A percentile compares a stretch with the other conserved stretches of the same genome.
Conservation (phyloP, 1,140 invertebrate genomes). For the Drosophila neocordata region DNA sequence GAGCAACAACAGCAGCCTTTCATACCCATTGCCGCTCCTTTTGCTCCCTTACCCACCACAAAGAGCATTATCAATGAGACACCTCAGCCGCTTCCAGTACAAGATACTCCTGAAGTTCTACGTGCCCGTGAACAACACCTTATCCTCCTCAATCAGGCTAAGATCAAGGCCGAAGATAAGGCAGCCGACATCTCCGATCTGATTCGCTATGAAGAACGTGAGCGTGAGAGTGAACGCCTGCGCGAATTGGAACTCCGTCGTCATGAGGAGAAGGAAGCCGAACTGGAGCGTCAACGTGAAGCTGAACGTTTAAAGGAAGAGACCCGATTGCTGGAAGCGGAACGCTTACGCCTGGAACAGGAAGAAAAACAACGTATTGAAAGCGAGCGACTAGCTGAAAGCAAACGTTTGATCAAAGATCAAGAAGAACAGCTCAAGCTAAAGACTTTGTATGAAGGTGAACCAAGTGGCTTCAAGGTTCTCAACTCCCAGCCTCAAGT, state of each 20-base stretch:
- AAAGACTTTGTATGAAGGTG: constrained; percentile 14
- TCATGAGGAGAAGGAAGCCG: constrained; percentile 48
- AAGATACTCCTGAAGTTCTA: constrained; percentile 49
- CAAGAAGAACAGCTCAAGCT: constrained; percentile 26
- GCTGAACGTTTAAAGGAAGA: constrained; percentile 55
- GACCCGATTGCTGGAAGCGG: constrained; percentile 42
- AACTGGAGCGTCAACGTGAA: constrained; percentile 52
- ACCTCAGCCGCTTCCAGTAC: constrained; percentile 19
- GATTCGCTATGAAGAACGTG: constrained; percentile 54
- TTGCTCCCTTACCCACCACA: constrained; percentile 29
- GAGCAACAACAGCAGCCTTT: constrained; percentile 32
- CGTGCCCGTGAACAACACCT: constrained; percentile 60
- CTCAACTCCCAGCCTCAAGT: constrained; percentile 20
- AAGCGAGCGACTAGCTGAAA: constrained; percentile 39
- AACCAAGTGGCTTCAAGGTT: constrained; percentile 29
- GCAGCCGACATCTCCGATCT: constrained; percentile 54
- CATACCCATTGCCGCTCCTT: constrained; percentile 8
- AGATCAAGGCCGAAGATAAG: constrained; percentile 54
- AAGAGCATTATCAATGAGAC: constrained; percentile 14
- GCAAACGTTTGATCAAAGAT: constrained; percentile 17
- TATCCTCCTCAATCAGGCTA: constrained; percentile 46
- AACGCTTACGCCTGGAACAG: constrained; percentile 46
- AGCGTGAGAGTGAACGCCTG: constrained; percentile 42
- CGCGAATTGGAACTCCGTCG: constrained; percentile 51
- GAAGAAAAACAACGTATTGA: constrained; percentile 55